These are phyloP conservation scores for Leptinotarsa undecemlineata DNA, from an alignment of 1,140 invertebrate genomes.

Conservation along the genomic window DNA sequence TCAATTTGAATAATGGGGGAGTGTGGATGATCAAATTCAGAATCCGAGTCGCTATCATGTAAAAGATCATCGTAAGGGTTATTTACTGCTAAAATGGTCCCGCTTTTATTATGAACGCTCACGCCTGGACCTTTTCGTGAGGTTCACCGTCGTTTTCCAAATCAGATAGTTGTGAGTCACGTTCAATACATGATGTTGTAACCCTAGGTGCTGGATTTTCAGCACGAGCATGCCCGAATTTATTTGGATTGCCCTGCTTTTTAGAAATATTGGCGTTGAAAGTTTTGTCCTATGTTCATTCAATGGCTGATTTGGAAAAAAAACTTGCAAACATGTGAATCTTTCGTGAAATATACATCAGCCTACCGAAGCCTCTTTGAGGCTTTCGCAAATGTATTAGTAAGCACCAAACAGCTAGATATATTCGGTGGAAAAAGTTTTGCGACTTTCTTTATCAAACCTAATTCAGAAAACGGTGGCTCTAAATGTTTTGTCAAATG, in stretches of 20 bases:
- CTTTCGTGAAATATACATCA: background rate
- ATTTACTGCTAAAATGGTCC: background rate
- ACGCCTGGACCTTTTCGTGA: no score
- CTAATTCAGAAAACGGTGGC: background rate
- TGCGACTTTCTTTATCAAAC: background rate
- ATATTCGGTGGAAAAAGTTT: background rate
- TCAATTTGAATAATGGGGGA: conserved; percentile 12
- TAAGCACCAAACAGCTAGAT: background rate
- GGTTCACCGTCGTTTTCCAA: no score
- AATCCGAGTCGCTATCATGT: background rate
- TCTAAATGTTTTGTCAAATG: background rate
- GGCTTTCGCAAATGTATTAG: background rate
- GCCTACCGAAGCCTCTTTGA: background rate
- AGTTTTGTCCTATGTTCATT: no score
- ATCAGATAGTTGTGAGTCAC: no score
- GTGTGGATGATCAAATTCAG: background rate
- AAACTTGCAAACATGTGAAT: no score
- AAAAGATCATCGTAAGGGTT: background rate
- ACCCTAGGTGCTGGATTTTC: no score
- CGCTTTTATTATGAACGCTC: background rate
- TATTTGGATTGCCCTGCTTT: no score
- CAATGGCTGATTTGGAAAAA: no score
- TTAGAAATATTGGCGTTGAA: no score
- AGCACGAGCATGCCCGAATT: no score
- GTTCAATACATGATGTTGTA: no score